Evolutionary conservation across 2,888 invertebrate genomes (phyloP).

Genomic region (Meganola albula): DNA sequence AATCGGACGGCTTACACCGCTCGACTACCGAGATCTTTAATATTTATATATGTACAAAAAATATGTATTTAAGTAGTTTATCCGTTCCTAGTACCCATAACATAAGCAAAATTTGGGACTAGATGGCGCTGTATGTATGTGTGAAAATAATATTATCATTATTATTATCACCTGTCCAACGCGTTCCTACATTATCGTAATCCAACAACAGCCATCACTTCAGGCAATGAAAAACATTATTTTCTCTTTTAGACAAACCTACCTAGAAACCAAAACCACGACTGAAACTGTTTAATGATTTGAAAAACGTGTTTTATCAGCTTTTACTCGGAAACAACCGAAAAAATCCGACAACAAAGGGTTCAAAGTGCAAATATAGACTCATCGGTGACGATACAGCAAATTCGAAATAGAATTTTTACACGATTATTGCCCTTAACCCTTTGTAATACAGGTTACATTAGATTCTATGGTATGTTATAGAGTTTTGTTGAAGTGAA

Average conservation of each 20-base stretch:
- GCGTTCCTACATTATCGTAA: constrained; percentile 45
- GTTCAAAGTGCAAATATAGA: constrained; percentile 73
- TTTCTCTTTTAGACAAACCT: constrained; percentile 48
- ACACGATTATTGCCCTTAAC: constrained; percentile 38
- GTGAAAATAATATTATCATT: too few relatives aligned
- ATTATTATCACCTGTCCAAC: constrained; percentile 34
- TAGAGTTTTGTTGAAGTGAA: constrained; percentile 49
- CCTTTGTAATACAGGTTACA: constrained; percentile 18
- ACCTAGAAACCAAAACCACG: constrained; percentile 46
- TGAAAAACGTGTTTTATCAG: constrained; percentile 79
- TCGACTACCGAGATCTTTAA: too few relatives aligned
- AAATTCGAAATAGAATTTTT: constrained; percentile 4
- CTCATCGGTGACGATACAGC: constrained; percentile 39
- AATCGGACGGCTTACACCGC: too few relatives aligned
- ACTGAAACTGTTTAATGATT: constrained; percentile 76
- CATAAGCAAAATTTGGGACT: too few relatives aligned
- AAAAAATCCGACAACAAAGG: constrained; percentile 75
- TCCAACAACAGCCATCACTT: constrained; percentile 60
- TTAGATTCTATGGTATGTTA: constrained; percentile 19
- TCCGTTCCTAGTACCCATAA: too few relatives aligned
- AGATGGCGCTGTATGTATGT: too few relatives aligned
- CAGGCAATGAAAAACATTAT: constrained; percentile 47
- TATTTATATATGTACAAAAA: too few relatives aligned
- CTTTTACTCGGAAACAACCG: constrained; percentile 74
- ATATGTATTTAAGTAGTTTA: too few relatives aligned